Evolutionary conservation across 2,113 vertebrate genomes (phyloP).

Genomic region (Echinops telfairi): DNA sequence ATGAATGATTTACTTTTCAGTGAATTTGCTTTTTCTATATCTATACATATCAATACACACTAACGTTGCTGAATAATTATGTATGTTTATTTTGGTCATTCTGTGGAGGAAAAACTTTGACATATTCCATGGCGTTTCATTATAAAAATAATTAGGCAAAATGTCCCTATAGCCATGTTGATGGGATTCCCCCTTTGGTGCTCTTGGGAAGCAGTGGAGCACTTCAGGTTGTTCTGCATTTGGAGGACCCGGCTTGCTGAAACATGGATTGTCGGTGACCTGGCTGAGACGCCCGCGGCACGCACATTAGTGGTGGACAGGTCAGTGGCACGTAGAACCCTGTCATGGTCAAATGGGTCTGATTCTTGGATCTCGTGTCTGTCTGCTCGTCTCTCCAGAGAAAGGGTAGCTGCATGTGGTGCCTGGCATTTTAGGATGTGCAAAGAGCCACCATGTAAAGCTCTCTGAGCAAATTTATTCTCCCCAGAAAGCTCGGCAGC

Average conservation of each 20-base stretch:
- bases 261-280: slow-evolving; percentile 24
- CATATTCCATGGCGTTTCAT: background rate
- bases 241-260: background rate
- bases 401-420: background rate
- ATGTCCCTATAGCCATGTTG: background rate
- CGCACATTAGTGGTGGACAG: background rate
- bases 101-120: background rate
- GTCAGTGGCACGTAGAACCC: background rate
- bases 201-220: too few species aligned
- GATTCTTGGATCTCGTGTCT: background rate
- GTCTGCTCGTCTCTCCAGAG: background rate
- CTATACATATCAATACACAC: too few species aligned
- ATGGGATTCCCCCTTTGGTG: background rate
- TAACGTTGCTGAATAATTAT: slow-evolving; percentile 1
- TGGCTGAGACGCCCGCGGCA: background rate
- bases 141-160: background rate
- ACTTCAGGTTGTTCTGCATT: background rate
- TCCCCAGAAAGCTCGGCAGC: background rate
- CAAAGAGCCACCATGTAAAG: background rate
- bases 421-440: background rate
- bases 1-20: background rate
- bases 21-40: background rate
- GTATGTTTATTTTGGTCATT: background rate
- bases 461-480: background rate
- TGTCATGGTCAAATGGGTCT: background rate